Base-by-base conservation (phyloP, 1,140 invertebrate genomes). In the Euwallacea fornicatus region DNA sequence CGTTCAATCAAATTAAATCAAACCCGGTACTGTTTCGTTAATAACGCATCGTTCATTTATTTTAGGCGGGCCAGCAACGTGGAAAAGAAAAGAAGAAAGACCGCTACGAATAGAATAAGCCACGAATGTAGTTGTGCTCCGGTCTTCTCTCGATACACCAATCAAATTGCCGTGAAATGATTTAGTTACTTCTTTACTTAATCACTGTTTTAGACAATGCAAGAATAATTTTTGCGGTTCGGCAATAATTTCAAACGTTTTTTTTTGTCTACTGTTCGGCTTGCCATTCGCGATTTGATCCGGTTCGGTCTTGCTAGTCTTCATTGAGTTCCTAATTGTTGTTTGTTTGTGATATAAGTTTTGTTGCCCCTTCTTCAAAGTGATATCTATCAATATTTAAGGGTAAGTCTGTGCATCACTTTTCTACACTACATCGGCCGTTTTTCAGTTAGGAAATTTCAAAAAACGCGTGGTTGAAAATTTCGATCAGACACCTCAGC, bases 11-110 rank as follows among this genome's bases (percentile, higher is more conserved):
- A 72, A 72, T 72, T 72, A 43, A 66, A 61, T 58, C 63, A 42
- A 66, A 66, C 58, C 70, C 70, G 70, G 70, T 67, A 66, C 62
- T 65, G 42, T 71, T 65, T 71, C 33, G 69, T 66, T 66, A 71
- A 71, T 69, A 59, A 56, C 64, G 64, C 54, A 43, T 66, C 54
- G 64, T 66, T 66, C 47, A 66, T 68, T 68, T 60, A 61, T 68
- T 68, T 68, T 60, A 60, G 66, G 58, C 58, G 58, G 66, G 41
- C 55, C 44, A 11, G 54, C 54, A 66, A 55, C 65, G 65, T 61
- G 55, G 46, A 55, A 56, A 70, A 62, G 61, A 60, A 63, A 70
- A 70, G 59, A 65, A 65, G 60, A 55, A 66, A 69, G 21, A 54
- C 68, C 68, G 60, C 60, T 64, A 15, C 68, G 58, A 60, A 61